Conservation (phyloP, 2,888 invertebrate species). For the Nipponacmea schrenckii region DNA sequence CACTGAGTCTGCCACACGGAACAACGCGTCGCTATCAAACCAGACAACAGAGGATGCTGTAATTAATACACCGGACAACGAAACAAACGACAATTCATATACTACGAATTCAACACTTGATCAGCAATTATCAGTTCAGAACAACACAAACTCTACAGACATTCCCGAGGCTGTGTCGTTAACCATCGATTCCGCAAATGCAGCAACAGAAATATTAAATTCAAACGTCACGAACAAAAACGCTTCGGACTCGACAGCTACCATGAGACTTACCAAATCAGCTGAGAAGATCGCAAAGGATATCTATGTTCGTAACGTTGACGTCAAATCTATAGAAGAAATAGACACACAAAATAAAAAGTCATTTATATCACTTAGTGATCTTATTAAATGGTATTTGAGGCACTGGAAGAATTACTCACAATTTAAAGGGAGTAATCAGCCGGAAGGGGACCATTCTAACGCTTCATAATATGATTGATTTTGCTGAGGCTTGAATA, state of each 20-base stretch:
- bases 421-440: conserved; percentile 18
- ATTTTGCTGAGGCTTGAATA: no score
- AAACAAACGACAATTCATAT: background rate
- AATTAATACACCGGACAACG: background rate
- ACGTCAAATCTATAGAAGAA: background rate
- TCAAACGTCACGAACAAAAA: background rate
- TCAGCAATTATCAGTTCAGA: background rate
- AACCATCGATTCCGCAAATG: background rate
- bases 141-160: background rate
- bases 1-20: background rate
- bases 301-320: background rate
- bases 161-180: background rate
- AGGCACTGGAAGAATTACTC: conserved; percentile 32
- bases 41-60: background rate
- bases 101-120: background rate
- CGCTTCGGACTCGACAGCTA: background rate
- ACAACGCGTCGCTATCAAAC: background rate
- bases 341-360: conserved; percentile 15
- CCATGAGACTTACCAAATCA: background rate
- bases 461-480: no score
- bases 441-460: no score
- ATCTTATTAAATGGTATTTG: conserved; percentile 31
- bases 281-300: background rate
- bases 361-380: conserved; percentile 31
- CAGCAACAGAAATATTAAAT: background rate